A percentile compares a stretch with the other conserved stretches of the same genome.
phyloP scores from a whole-genome alignment of 2,888 invertebrate genomes.

The Chrysodeixis includens region DNA sequence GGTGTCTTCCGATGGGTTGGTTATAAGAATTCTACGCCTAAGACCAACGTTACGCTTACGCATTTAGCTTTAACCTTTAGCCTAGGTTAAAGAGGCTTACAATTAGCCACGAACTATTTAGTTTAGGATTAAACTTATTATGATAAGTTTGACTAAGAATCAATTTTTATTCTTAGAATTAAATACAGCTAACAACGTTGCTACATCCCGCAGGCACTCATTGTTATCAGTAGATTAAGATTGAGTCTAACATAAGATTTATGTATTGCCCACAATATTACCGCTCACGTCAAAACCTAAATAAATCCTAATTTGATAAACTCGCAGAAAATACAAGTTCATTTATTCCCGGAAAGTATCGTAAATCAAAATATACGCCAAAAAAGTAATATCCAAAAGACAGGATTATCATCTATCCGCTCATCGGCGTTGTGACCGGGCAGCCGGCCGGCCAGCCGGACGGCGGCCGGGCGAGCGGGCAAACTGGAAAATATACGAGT shows the following conservation, averaged over 20 bases:
- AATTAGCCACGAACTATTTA: too few relatives aligned
- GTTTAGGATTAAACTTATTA: too few relatives aligned
- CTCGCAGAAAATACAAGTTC: slow-evolving; percentile 11
- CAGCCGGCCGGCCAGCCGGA: slow-evolving; percentile 7
- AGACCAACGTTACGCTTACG: too few relatives aligned
- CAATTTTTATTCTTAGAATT: too few relatives aligned
- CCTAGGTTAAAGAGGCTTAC: too few relatives aligned
- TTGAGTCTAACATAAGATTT: background rate
- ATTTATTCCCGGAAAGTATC: slow-evolving; percentile 26
- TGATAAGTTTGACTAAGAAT: too few relatives aligned
- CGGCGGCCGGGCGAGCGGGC: slow-evolving; percentile 22
- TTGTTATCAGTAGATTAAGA: background rate
- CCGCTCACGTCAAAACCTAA: slow-evolving; percentile 1
- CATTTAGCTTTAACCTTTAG: too few relatives aligned
- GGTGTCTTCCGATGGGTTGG: too few relatives aligned
- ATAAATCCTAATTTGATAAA: slow-evolving; percentile 15
- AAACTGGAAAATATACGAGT: slow-evolving; percentile 56
- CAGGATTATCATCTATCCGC: slow-evolving; percentile 50
- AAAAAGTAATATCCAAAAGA: slow-evolving; percentile 42
- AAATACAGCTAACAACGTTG: too few relatives aligned
- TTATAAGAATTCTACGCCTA: too few relatives aligned
- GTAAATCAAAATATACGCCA: slow-evolving; percentile 40
- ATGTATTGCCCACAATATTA: slow-evolving; percentile 1
- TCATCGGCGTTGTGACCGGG: slow-evolving; percentile 34
- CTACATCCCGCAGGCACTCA: too few relatives aligned